These are phyloP conservation scores for Drosophila siamana DNA, from an alignment of 2,888 invertebrate species.

Conservation along the genomic window DNA sequence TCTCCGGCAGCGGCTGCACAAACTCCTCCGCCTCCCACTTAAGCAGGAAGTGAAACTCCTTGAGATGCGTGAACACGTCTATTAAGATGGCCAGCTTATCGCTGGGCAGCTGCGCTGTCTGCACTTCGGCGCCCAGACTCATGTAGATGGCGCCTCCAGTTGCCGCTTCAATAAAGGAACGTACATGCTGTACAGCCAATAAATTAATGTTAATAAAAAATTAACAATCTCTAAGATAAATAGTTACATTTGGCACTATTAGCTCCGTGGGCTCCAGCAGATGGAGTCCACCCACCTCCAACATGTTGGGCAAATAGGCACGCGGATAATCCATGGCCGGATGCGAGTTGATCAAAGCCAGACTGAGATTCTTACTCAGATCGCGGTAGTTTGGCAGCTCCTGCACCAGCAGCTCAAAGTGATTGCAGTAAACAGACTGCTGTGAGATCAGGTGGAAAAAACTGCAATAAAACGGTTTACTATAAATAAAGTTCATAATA, in stretches of 20 bases:
- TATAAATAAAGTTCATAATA: background rate
- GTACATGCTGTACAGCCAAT: slow-evolving; percentile 68
- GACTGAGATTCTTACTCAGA: slow-evolving; percentile 82
- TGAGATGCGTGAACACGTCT: slow-evolving; percentile 79
- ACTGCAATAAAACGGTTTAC: slow-evolving; percentile 52
- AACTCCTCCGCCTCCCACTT: slow-evolving; percentile 86
- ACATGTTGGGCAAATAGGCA: slow-evolving; percentile 84
- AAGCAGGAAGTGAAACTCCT: slow-evolving; percentile 85
- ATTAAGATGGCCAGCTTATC: slow-evolving; percentile 81
- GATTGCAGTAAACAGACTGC: slow-evolving; percentile 83
- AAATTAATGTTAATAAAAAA: background rate
- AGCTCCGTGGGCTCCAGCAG: slow-evolving; percentile 51
- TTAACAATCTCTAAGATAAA: background rate
- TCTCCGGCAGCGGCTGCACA: slow-evolving; percentile 77
- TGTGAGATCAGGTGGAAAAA: slow-evolving; percentile 85
- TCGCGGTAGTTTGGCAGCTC: slow-evolving; percentile 84
- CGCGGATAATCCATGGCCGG: slow-evolving; percentile 83
- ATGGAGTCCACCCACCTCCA: slow-evolving; percentile 84
- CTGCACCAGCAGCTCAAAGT: slow-evolving; percentile 79
- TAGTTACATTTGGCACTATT: slow-evolving; percentile 73
- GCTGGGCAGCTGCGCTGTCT: slow-evolving; percentile 80
- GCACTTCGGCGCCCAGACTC: slow-evolving; percentile 85
- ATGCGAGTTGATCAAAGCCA: slow-evolving; percentile 85
- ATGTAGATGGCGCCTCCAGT: slow-evolving; percentile 85
- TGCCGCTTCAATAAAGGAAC: slow-evolving; percentile 83